Evolutionary conservation across 2,888 invertebrate species (phyloP).

Genomic region (Drosophila parthenogenetica): DNA sequence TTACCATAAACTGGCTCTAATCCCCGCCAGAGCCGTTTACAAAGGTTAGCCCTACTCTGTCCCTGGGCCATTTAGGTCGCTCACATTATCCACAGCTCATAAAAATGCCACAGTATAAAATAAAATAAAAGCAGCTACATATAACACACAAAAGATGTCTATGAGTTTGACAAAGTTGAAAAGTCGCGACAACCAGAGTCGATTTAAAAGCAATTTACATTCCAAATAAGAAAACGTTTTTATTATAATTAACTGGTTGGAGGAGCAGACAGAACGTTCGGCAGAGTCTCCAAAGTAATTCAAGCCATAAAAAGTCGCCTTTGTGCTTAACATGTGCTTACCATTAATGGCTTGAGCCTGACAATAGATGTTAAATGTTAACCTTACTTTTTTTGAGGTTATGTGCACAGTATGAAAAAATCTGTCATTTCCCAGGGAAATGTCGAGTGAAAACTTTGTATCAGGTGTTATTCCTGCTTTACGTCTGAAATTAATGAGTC

Average conservation of each 20-base stretch:
- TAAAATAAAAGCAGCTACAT: conserved; percentile 7
- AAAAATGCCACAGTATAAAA: conserved; percentile 55
- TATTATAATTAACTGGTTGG: conserved; percentile 71
- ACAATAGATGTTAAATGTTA: conserved; percentile 13
- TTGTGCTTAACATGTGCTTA: conserved; percentile 23
- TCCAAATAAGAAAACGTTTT: conserved; percentile 63
- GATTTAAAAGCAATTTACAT: conserved; percentile 78
- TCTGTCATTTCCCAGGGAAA: too few species aligned
- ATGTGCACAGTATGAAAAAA: neutral
- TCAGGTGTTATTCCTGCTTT: neutral
- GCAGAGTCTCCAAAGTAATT: conserved; percentile 2
- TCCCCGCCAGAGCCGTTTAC: conserved; percentile 27
- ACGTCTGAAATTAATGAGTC: neutral
- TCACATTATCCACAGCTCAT: conserved; percentile 46
- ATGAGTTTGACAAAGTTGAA: conserved; percentile 60
- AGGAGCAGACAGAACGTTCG: neutral
- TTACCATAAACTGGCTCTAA: conserved; percentile 16
- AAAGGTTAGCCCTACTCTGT: conserved; percentile 26
- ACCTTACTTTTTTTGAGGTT: neutral
- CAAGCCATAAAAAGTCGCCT: conserved; percentile 10
- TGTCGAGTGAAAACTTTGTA: neutral
- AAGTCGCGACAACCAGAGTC: conserved; percentile 47
- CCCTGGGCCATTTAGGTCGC: conserved; percentile 31
- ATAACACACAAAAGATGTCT: conserved; percentile 25
- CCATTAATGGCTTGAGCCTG: conserved; percentile 13